Conservation (phyloP, 1,140 invertebrate genomes). For the Reticulitermes speratus region DNA sequence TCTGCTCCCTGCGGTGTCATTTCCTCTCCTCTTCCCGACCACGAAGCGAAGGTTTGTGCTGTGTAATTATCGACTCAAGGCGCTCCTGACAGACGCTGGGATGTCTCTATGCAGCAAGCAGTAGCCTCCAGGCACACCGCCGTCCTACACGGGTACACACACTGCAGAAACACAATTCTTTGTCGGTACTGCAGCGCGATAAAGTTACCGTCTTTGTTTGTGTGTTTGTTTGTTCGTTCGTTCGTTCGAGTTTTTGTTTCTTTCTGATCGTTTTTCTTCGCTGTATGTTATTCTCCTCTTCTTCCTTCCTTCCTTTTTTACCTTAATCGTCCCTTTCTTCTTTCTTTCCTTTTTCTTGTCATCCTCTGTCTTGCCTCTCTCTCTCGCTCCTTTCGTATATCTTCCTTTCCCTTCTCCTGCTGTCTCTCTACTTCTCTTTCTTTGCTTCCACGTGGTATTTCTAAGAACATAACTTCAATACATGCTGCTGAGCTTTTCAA, state of each 20-base stretch:
- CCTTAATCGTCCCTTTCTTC: neutral
- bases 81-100: neutral
- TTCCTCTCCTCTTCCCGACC: neutral
- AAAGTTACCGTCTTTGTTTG: too few relatives aligned
- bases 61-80: constrained; percentile 17
- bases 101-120: neutral
- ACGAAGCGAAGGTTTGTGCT: neutral
- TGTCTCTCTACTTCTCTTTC: neutral
- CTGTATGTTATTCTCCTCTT: neutral
- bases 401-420: neutral
- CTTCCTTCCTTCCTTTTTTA: neutral
- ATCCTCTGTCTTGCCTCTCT: neutral
- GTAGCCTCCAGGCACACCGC: neutral
- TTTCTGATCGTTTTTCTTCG: too few relatives aligned
- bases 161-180: too few relatives aligned
- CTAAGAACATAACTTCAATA: too few relatives aligned
- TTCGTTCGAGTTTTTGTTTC: too few relatives aligned
- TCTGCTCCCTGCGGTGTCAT: neutral
- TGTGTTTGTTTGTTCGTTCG: too few relatives aligned
- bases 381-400: neutral
- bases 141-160: too few relatives aligned
- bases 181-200: too few relatives aligned
- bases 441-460: neutral
- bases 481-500: too few relatives aligned
- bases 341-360: neutral